These are phyloP conservation scores for Gastrophysa polygoni DNA, from an alignment of 2,888 invertebrate genomes.

Conservation along the genomic window DNA sequence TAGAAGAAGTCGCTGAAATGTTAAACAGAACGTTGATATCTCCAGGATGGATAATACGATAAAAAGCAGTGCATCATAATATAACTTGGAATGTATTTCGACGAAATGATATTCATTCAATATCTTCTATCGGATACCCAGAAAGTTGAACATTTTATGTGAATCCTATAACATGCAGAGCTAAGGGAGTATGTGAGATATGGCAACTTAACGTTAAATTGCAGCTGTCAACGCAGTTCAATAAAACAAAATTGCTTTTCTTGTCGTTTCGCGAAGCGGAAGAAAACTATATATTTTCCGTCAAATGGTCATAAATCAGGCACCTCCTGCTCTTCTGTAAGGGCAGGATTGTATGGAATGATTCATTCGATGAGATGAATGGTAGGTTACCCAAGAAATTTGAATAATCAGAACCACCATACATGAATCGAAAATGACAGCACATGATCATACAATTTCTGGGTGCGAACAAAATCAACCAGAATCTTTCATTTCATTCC, in stretches of 20 bases:
- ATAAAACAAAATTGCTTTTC: conserved; percentile 25
- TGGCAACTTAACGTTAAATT: conserved; percentile 1
- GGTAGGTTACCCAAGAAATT: too few species aligned
- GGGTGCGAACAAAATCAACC: too few species aligned
- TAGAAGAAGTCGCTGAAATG: too few species aligned
- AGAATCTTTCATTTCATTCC: too few species aligned
- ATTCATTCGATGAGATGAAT: background rate
- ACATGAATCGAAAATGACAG: too few species aligned
- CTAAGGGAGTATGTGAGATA: background rate
- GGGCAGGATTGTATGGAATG: conserved; percentile 1
- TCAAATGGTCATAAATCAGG: conserved; percentile 19
- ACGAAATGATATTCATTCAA: too few species aligned
- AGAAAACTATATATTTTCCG: conserved; percentile 13
- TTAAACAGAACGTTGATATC: too few species aligned
- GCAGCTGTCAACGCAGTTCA: conserved; percentile 11
- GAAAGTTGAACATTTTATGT: background rate
- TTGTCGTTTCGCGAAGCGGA: conserved; percentile 19
- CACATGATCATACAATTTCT: too few species aligned
- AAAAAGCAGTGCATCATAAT: too few species aligned
- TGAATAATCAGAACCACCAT: too few species aligned
- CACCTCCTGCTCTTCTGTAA: conserved; percentile 19
- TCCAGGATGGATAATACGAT: too few species aligned
- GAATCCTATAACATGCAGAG: background rate
- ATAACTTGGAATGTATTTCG: too few species aligned
- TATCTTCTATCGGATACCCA: background rate